A percentile compares a stretch with the other conserved stretches of the same genome.
Evolutionary conservation across 92 coral and sea anemone species (phyloP).

Genomic region (Virgularia gustaviana): DNA sequence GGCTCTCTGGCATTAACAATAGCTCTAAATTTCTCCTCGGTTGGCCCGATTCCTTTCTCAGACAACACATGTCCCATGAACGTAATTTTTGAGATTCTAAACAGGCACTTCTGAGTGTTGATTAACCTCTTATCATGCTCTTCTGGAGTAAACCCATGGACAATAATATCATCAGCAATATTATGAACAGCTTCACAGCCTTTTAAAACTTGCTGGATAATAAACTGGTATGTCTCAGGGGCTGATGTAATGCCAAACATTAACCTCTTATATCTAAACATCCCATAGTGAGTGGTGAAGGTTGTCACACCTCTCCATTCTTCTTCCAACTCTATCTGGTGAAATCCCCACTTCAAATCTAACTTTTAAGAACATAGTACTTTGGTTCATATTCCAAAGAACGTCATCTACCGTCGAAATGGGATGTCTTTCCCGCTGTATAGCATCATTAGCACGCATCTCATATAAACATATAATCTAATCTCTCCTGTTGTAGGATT

Average conservation of each 20-base stretch:
- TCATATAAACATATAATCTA: conserved; percentile 9
- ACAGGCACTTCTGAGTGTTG: conserved; percentile 50
- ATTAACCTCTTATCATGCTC: conserved; percentile 53
- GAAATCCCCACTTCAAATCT: conserved; percentile 24
- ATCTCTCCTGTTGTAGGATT: too few species aligned
- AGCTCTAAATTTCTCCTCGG: conserved; percentile 50
- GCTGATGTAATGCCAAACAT: conserved; percentile 18
- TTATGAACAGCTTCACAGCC: conserved; percentile 51
- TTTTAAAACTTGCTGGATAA: background rate
- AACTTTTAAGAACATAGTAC: too few species aligned
- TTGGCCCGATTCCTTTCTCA: conserved; percentile 55
- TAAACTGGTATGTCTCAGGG: background rate
- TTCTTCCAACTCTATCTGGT: too few species aligned
- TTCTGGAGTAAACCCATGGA: conserved; percentile 45
- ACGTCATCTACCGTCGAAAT: background rate
- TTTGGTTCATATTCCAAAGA: too few species aligned
- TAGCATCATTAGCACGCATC: conserved; percentile 1
- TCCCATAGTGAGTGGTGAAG: conserved; percentile 14
- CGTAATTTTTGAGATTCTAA: conserved; percentile 48
- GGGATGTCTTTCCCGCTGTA: conserved; percentile 8
- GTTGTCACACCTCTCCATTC: background rate
- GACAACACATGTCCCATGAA: conserved; percentile 56
- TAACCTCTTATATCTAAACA: conserved; percentile 5
- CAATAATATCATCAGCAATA: conserved; percentile 49
- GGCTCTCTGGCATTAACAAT: conserved; percentile 50